Evolutionary conservation across 2,888 invertebrate species (phyloP).

Genomic region (Zeuzera pyrina): DNA sequence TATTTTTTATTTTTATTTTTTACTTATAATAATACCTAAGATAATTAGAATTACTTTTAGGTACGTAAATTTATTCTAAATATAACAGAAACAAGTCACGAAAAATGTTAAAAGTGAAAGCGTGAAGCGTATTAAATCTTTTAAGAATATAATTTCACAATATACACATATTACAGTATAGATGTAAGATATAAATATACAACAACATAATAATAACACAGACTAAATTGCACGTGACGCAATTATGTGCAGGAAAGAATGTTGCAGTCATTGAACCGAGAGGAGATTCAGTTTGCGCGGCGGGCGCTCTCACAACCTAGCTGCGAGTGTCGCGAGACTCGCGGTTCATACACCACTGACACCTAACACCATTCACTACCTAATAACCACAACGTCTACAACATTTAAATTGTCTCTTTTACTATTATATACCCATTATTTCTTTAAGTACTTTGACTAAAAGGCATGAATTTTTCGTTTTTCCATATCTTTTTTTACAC

Average conservation of each 20-base stretch:
- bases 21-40: constrained; percentile 50
- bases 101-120: constrained; percentile 68
- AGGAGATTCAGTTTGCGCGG: constrained; percentile 56
- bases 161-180: constrained; percentile 70
- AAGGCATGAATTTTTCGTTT: constrained; percentile 67
- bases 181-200: constrained; percentile 68
- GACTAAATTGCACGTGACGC: constrained; percentile 70
- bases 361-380: constrained; percentile 8
- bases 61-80: constrained; percentile 73
- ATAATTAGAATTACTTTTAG: constrained; percentile 71
- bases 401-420: constrained; percentile 41
- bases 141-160: constrained; percentile 70
- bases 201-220: constrained; percentile 72
- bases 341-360: constrained; percentile 14
- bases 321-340: constrained; percentile 2
- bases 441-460: constrained; percentile 66
- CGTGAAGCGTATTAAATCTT: constrained; percentile 69
- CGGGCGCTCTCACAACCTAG: constrained; percentile 7
- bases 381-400: constrained; percentile 49
- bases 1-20: constrained; percentile 26
- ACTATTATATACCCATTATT: constrained; percentile 67
- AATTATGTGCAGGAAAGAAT: constrained; percentile 65
- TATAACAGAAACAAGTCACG: constrained; percentile 72
- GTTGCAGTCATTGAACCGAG: constrained; percentile 67
- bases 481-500: too few relatives aligned